Conservation (phyloP, 2,113 vertebrate species). For the Oncorhynchus kisutch region DNA sequence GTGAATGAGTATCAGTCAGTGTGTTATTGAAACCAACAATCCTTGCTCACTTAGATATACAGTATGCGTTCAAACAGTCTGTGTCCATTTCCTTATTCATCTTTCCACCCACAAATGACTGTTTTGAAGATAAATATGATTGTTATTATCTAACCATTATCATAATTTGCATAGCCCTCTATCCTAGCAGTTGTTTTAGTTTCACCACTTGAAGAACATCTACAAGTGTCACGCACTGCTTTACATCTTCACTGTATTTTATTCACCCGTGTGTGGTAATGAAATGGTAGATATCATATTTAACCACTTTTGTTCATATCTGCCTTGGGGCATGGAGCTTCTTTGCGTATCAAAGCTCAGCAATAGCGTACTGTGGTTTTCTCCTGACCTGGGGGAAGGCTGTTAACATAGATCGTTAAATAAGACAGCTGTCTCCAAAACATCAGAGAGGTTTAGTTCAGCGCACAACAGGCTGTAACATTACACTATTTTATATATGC, state of each 20-base stretch:
- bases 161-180: constrained; percentile 22
- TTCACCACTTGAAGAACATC: too few relatives aligned
- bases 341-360: constrained; percentile 29
- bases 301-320: constrained; percentile 26
- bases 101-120: constrained; percentile 35
- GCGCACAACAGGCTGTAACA: constrained; percentile 37
- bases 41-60: constrained; percentile 36
- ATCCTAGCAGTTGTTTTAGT: background rate
- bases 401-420: constrained; percentile 37
- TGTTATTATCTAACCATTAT: constrained; percentile 33
- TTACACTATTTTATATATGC: constrained; percentile 53
- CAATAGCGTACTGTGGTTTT: constrained; percentile 37
- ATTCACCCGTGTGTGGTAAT: constrained; percentile 32
- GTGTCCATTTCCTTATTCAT: background rate
- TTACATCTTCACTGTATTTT: background rate
- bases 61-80: constrained; percentile 19
- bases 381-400: constrained; percentile 42
- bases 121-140: constrained; percentile 40
- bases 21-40: constrained; percentile 40
- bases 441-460: constrained; percentile 16
- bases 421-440: constrained; percentile 56
- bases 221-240: too few relatives aligned
- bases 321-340: constrained; percentile 5
- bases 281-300: constrained; percentile 47
- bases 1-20: constrained; percentile 12